Conservation (phyloP, 1,140 invertebrate species). For the Uloborus diversus region DNA sequence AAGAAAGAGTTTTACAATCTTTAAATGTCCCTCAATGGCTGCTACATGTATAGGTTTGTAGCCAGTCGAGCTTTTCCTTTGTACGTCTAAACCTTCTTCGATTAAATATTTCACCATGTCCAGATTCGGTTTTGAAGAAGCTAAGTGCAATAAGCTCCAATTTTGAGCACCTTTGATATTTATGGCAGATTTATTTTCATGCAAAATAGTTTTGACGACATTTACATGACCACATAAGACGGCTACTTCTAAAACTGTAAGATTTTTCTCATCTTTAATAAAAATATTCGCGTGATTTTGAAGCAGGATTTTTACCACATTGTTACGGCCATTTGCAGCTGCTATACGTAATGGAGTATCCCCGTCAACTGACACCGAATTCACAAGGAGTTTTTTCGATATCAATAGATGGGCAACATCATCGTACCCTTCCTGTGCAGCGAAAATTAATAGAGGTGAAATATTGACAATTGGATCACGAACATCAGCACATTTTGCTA, state of each 20-base stretch:
- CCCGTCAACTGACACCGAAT: too few species aligned
- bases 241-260: not conserved
- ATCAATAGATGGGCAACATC: too few species aligned
- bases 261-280: too few species aligned
- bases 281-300: too few species aligned
- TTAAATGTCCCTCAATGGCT: conserved; percentile 61
- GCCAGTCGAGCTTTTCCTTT: not conserved
- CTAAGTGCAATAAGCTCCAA: not conserved
- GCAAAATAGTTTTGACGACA: not conserved
- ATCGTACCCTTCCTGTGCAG: too few species aligned
- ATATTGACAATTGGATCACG: too few species aligned
- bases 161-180: not conserved
- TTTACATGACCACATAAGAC: not conserved
- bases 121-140: not conserved
- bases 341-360: too few species aligned
- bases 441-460: too few species aligned
- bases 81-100: not conserved
- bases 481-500: too few species aligned
- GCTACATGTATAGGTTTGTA: not conserved
- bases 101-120: not conserved
- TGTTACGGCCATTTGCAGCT: too few species aligned
- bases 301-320: too few species aligned
- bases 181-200: not conserved
- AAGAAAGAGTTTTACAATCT: conserved; percentile 66
- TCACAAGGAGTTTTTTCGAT: too few species aligned